phyloP scores from a whole-genome alignment of 2,888 invertebrate genomes.

The Nomada lathburiana region DNA sequence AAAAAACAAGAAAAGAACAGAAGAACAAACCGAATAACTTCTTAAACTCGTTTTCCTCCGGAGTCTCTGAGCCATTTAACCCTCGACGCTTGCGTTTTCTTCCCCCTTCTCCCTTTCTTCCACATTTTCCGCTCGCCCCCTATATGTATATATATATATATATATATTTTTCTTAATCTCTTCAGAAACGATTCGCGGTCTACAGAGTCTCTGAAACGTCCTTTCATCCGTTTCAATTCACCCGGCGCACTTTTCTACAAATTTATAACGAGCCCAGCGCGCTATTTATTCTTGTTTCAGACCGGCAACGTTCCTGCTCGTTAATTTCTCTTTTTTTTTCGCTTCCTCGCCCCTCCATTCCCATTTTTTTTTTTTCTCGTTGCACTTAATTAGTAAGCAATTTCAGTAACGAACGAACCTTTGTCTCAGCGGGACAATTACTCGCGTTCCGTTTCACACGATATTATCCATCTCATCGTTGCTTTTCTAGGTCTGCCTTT shows the following conservation, averaged over 20 bases:
- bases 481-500: not conserved
- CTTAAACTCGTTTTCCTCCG: constrained; percentile 36
- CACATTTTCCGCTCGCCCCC: not conserved
- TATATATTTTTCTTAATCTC: constrained; percentile 29
- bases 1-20: not conserved
- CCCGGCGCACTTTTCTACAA: constrained; percentile 39
- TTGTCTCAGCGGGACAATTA: constrained; percentile 27
- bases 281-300: constrained; percentile 49
- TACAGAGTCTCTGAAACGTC: constrained; percentile 40
- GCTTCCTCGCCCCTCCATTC: not conserved
- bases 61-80: constrained; percentile 34
- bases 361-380: constrained; percentile 11
- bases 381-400: constrained; percentile 55
- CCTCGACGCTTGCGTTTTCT: constrained; percentile 21
- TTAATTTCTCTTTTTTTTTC: constrained; percentile 30
- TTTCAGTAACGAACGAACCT: constrained; percentile 51
- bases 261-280: constrained; percentile 52
- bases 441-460: constrained; percentile 16
- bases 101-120: not conserved
- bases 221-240: constrained; percentile 56
- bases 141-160: not conserved
- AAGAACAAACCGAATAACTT: constrained; percentile 26
- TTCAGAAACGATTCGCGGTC: constrained; percentile 38
- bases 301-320: constrained; percentile 37
- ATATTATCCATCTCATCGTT: constrained; percentile 10